These are phyloP conservation scores for Lithophane ornitopus DNA, from an alignment of 2,888 invertebrate genomes.

Conservation along the genomic window DNA sequence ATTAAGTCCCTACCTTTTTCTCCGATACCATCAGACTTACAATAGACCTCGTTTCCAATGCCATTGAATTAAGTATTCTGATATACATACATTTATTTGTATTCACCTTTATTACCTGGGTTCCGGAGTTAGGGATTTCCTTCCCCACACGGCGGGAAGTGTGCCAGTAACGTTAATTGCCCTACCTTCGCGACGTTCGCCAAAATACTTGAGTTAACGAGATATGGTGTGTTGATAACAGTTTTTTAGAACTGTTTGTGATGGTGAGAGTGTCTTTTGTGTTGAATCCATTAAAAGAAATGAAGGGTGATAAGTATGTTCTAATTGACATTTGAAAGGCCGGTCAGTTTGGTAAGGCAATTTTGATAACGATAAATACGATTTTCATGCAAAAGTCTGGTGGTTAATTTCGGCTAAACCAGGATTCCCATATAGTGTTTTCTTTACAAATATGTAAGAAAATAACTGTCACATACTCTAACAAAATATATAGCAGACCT, in stretches of 20 bases:
- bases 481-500: constrained; percentile 16
- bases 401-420: background rate
- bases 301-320: background rate
- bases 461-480: background rate
- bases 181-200: constrained; percentile 77
- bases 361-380: constrained; percentile 11
- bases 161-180: constrained; percentile 77
- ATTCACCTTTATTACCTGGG: constrained; percentile 67
- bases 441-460: background rate
- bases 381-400: background rate
- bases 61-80: constrained; percentile 38
- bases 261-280: background rate
- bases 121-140: constrained; percentile 68
- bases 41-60: constrained; percentile 39
- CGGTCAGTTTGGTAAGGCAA: background rate
- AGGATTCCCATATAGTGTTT: background rate
- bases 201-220: constrained; percentile 79
- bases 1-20: constrained; percentile 25
- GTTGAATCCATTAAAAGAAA: constrained; percentile 2
- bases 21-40: constrained; percentile 37
- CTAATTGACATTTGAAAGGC: background rate
- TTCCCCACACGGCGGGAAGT: constrained; percentile 71
- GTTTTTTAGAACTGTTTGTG: constrained; percentile 42
- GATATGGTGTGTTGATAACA: constrained; percentile 67
- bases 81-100: constrained; percentile 31